These are phyloP conservation scores for Lagocephalus sceleratus DNA, from an alignment of 2,797 vertebrate species.

Conservation along the genomic window DNA sequence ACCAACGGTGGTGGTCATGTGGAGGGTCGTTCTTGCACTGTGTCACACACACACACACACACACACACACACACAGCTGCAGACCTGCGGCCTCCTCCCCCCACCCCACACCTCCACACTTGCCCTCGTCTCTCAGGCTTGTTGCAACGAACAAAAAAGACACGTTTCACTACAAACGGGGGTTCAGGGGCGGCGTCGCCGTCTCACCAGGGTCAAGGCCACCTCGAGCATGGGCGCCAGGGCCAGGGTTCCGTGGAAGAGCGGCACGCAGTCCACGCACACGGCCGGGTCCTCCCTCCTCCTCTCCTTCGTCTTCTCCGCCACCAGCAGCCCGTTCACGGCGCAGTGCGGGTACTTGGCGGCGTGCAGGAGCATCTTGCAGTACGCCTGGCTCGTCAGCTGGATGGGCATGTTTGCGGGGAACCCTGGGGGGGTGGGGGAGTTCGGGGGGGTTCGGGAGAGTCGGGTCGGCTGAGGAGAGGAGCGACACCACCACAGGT, in stretches of 20 bases:
- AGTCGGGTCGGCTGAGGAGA: slow-evolving; percentile 14
- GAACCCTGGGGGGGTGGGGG: too few species aligned
- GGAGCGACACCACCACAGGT: slow-evolving; percentile 18
- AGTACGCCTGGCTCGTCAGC: slow-evolving; percentile 93
- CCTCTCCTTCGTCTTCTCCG: slow-evolving; percentile 82
- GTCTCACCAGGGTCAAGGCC: slow-evolving; percentile 89
- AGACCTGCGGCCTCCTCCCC: too few species aligned
- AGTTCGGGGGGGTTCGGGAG: too few species aligned
- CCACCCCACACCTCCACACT: too few species aligned
- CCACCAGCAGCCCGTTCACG: slow-evolving; percentile 91
- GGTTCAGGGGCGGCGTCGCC: slow-evolving; percentile 5
- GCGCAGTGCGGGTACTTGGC: slow-evolving; percentile 92
- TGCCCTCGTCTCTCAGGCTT: too few species aligned
- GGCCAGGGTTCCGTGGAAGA: slow-evolving; percentile 92
- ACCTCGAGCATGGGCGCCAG: slow-evolving; percentile 96
- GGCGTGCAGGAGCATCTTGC: slow-evolving; percentile 93
- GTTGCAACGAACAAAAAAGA: too few species aligned
- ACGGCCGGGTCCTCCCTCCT: slow-evolving; percentile 77
- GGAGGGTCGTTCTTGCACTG: too few species aligned
- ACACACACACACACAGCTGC: too few species aligned
- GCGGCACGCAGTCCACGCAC: slow-evolving; percentile 93
- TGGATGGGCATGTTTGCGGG: slow-evolving; percentile 76
- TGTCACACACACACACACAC: too few species aligned
- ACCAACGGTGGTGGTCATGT: not conserved
- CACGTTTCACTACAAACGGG: not conserved